These are phyloP conservation scores for Acanthosepion esculentum DNA, from an alignment of 2,888 invertebrate genomes.

Conservation along the genomic window DNA sequence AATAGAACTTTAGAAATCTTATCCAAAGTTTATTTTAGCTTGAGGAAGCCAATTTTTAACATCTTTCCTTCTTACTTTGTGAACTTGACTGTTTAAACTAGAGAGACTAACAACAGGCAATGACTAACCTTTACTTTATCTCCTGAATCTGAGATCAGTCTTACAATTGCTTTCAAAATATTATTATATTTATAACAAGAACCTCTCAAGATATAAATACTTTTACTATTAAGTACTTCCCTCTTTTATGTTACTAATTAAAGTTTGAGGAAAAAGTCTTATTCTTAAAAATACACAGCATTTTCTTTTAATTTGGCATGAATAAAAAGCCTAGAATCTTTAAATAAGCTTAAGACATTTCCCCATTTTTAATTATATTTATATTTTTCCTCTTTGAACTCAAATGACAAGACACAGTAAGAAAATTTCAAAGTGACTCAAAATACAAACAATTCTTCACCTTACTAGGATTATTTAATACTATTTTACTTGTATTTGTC, in stretches of 20 bases:
- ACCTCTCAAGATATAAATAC: neutral
- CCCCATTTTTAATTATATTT: neutral
- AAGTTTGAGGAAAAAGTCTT: neutral
- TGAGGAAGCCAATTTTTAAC: neutral
- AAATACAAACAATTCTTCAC: neutral
- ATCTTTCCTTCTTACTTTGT: neutral
- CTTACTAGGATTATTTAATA: neutral
- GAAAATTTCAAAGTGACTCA: neutral
- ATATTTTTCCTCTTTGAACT: neutral
- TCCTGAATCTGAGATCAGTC: neutral
- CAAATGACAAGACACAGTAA: neutral
- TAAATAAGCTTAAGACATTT: neutral
- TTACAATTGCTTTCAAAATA: neutral
- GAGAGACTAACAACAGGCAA: neutral
- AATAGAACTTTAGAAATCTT: neutral
- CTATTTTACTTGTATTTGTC: neutral
- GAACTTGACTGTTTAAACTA: neutral
- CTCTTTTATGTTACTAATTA: neutral
- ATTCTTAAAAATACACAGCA: too few species aligned
- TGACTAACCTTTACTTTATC: neutral
- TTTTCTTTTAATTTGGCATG: neutral
- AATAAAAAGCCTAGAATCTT: neutral
- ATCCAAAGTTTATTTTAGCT: neutral
- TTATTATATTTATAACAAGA: neutral
- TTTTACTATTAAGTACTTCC: neutral